Evolutionary conservation across 2,888 invertebrate species (phyloP).

Genomic region (Xanthia icteritia): DNA sequence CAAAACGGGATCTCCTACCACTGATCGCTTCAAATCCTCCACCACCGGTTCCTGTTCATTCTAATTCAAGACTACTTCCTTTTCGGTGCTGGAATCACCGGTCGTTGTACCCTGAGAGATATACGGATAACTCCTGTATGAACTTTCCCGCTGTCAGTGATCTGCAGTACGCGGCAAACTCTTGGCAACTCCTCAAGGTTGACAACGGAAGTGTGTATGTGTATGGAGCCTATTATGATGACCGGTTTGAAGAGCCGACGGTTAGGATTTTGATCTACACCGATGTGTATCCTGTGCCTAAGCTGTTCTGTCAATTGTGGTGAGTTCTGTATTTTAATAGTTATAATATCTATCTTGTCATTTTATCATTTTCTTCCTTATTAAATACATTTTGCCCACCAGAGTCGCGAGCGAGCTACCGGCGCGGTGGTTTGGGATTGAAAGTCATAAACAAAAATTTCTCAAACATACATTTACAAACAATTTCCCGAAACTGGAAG

Average conservation of each 20-base stretch:
- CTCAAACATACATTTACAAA: no score
- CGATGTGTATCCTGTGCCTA: background rate
- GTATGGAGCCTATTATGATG: slow-evolving; percentile 1
- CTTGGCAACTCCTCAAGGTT: slow-evolving; percentile 5
- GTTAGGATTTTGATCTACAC: slow-evolving; percentile 7
- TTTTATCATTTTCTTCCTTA: no score
- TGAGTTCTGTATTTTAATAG: background rate
- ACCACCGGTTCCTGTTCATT: background rate
- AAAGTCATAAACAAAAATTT: no score
- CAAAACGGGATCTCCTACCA: background rate
- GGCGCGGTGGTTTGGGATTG: no score
- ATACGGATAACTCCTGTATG: background rate
- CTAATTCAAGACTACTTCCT: background rate
- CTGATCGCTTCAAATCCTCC: background rate
- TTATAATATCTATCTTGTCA: background rate
- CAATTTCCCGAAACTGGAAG: no score
- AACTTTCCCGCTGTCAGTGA: background rate
- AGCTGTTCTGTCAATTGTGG: slow-evolving; percentile 7
- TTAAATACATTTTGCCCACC: no score
- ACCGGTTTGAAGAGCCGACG: slow-evolving; percentile 8
- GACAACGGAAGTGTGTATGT: slow-evolving; percentile 3
- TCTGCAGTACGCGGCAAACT: background rate
- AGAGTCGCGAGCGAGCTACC: no score
- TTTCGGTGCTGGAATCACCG: slow-evolving; percentile 10
- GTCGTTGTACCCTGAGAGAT: background rate